A percentile compares a stretch with the other conserved stretches of the same genome.
These are phyloP conservation scores for Malachius bipustulatus DNA, from an alignment of 2,888 invertebrate genomes.

Conservation along the genomic window DNA sequence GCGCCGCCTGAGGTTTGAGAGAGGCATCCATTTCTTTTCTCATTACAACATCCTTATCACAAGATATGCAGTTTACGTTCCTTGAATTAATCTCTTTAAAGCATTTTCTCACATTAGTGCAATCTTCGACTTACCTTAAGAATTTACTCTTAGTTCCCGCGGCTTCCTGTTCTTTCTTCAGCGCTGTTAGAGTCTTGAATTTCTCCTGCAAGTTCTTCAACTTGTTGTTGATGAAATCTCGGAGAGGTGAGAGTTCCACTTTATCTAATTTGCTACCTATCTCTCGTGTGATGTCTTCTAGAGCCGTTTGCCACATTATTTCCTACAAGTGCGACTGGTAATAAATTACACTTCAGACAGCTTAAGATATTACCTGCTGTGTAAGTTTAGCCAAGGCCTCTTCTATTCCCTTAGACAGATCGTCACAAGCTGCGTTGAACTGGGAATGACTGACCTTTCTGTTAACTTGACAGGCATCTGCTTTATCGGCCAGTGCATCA, in stretches of 20 bases:
- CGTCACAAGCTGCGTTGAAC: slow-evolving; percentile 57
- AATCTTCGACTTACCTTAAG: slow-evolving; percentile 39
- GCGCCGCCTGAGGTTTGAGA: slow-evolving; percentile 38
- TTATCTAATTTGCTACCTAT: slow-evolving; percentile 56
- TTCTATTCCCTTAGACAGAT: slow-evolving; percentile 50
- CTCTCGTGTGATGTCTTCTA: slow-evolving; percentile 54
- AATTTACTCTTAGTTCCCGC: slow-evolving; percentile 58
- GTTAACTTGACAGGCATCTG: slow-evolving; percentile 54
- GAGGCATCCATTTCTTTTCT: slow-evolving; percentile 42
- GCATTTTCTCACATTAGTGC: no score
- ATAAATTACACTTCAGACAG: no score
- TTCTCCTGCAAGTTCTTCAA: slow-evolving; percentile 49
- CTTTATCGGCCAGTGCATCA: slow-evolving; percentile 62
- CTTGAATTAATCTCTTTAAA: no score
- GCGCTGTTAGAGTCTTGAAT: slow-evolving; percentile 45
- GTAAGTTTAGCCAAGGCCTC: slow-evolving; percentile 50
- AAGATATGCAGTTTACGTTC: slow-evolving; percentile 64
- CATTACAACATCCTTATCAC: slow-evolving; percentile 66
- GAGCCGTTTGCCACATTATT: slow-evolving; percentile 49
- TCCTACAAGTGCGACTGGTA: no score
- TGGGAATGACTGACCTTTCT: slow-evolving; percentile 63
- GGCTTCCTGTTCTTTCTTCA: slow-evolving; percentile 54
- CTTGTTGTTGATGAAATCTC: slow-evolving; percentile 51
- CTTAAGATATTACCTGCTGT: slow-evolving; percentile 41
- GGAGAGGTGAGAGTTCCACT: slow-evolving; percentile 49